Evolutionary conservation across 2,113 vertebrate species (phyloP).

Genomic region (Cervus canadensis): DNA sequence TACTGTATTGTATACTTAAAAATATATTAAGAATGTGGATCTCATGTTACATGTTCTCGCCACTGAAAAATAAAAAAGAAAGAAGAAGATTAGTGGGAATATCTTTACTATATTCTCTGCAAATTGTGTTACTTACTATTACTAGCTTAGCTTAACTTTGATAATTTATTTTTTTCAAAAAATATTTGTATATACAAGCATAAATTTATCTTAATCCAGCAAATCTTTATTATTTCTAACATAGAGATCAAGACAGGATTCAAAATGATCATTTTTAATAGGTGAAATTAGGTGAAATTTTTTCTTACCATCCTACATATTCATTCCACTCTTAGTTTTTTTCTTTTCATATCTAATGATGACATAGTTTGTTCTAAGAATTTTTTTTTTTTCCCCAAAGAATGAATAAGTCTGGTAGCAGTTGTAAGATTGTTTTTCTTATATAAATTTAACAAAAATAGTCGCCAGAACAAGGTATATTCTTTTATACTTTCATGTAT

Average conservation of each 20-base stretch:
- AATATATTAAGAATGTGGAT: background rate
- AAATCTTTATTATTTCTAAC: background rate
- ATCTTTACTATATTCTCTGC: too few species aligned
- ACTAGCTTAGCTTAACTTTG: too few species aligned
- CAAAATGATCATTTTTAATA: background rate
- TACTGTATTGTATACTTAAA: background rate
- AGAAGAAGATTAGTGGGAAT: too few species aligned
- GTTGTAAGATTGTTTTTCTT: background rate
- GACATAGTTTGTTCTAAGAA: background rate
- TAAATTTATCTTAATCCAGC: background rate
- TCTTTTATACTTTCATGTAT: background rate
- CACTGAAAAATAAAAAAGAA: background rate
- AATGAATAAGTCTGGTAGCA: background rate
- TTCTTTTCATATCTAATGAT: background rate
- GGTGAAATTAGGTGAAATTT: background rate
- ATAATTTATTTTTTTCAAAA: background rate
- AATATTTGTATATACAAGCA: background rate
- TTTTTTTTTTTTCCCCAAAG: background rate
- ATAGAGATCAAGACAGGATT: background rate
- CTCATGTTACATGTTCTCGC: background rate
- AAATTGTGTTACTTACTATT: too few species aligned
- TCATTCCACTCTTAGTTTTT: background rate
- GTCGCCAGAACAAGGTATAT: background rate
- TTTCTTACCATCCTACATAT: background rate
- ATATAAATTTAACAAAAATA: background rate